Conservation (phyloP, 1,140 invertebrate genomes). For the Agrypnia vestita region DNA sequence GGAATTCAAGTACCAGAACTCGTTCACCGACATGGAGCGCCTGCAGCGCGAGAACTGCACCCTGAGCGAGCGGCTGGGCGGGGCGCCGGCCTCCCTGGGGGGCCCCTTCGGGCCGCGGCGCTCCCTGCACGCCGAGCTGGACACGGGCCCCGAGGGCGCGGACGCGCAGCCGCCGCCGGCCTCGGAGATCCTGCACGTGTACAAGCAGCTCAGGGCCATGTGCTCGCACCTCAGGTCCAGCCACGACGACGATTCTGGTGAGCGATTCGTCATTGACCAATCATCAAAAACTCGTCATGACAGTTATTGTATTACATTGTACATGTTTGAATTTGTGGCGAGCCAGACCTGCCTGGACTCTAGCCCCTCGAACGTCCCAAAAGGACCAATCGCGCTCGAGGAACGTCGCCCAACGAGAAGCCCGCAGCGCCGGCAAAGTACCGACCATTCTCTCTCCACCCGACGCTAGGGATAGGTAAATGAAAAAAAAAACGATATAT, state of each 20-base stretch:
- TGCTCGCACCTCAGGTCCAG: constrained; percentile 81
- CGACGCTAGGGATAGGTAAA: too few relatives aligned
- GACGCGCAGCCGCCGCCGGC: constrained; percentile 77
- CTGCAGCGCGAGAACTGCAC: constrained; percentile 78
- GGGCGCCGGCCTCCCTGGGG: constrained; percentile 63
- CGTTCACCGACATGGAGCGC: constrained; percentile 76
- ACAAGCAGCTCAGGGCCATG: constrained; percentile 79
- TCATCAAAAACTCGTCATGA: too few relatives aligned
- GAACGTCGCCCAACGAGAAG: too few relatives aligned
- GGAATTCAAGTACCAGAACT: constrained; percentile 75
- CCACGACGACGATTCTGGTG: constrained; percentile 79
- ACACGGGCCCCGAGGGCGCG: constrained; percentile 75
- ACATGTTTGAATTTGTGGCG: too few relatives aligned
- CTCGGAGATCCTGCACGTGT: constrained; percentile 77
- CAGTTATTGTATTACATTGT: too few relatives aligned
- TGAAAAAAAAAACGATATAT: too few relatives aligned
- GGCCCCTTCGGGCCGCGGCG: constrained; percentile 66
- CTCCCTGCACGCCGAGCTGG: constrained; percentile 85
- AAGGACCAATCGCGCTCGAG: too few relatives aligned
- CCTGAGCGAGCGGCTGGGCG: constrained; percentile 76
- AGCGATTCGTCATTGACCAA: background rate
- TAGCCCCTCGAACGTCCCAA: too few relatives aligned
- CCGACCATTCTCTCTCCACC: too few relatives aligned
- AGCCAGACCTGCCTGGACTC: too few relatives aligned
- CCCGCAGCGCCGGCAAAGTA: too few relatives aligned